Conservation (phyloP, 2,888 invertebrate genomes). For the Suillia variegata region DNA sequence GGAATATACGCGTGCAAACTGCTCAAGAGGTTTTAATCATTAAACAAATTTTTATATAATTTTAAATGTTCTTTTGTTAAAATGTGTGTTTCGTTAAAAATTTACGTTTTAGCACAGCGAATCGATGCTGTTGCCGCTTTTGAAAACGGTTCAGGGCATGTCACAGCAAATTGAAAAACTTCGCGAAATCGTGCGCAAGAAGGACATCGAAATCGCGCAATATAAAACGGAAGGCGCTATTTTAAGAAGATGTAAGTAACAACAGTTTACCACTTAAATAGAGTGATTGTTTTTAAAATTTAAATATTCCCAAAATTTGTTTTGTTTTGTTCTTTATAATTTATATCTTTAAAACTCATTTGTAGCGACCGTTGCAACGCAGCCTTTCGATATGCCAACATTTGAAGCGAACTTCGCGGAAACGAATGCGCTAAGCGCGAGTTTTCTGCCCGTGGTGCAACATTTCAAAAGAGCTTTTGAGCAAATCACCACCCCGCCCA, state of each 20-base stretch:
- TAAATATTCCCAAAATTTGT: no score
- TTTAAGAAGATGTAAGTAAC: slow-evolving; percentile 45
- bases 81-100: neutral
- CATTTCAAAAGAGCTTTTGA: slow-evolving; percentile 30
- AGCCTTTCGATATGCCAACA: slow-evolving; percentile 35
- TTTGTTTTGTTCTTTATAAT: neutral
- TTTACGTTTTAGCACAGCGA: slow-evolving; percentile 39
- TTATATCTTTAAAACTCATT: neutral
- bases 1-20: slow-evolving; percentile 34
- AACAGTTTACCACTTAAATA: neutral
- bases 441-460: slow-evolving; percentile 26
- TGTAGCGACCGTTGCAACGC: slow-evolving; percentile 46
- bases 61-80: neutral
- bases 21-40: slow-evolving; percentile 20
- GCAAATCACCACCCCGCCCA: neutral
- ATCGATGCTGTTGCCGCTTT: slow-evolving; percentile 34
- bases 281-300: neutral
- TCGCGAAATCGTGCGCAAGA: slow-evolving; percentile 41
- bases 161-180: slow-evolving; percentile 37
- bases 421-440: slow-evolving; percentile 18
- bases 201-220: slow-evolving; percentile 54
- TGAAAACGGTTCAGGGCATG: slow-evolving; percentile 33
- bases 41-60: neutral
- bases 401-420: slow-evolving; percentile 30
- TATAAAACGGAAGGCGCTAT: slow-evolving; percentile 49